phyloP scores from a whole-genome alignment of 2,888 invertebrate genomes.

The Oegoconia quadripuncta region DNA sequence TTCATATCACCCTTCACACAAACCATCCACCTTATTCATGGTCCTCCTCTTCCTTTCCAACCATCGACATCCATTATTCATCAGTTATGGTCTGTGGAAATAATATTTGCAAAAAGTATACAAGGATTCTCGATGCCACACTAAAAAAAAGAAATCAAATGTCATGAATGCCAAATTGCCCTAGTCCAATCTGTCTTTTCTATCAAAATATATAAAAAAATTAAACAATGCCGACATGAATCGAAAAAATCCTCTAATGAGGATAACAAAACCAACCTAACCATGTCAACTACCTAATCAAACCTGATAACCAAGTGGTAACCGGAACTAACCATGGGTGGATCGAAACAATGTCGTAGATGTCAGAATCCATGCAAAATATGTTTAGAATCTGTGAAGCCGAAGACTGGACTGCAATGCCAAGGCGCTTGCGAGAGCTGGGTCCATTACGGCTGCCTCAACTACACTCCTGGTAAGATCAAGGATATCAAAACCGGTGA shows the following conservation, averaged over 20 bases:
- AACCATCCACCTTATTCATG: no score
- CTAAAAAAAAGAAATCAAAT: not conserved
- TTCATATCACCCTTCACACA: no score
- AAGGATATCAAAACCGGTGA: conserved; percentile 54
- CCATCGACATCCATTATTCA: no score
- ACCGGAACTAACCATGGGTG: not conserved
- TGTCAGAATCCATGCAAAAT: conserved; percentile 59
- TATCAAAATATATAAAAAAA: not conserved
- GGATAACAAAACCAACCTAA: not conserved
- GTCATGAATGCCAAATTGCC: not conserved
- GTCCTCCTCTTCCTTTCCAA: no score
- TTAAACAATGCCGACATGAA: not conserved
- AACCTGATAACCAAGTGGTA: conserved; percentile 13
- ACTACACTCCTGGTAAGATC: conserved; percentile 61
- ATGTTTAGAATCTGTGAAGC: conserved; percentile 46
- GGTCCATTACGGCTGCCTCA: conserved; percentile 58
- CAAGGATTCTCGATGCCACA: no score
- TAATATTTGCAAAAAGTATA: no score
- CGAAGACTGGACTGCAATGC: conserved; percentile 55
- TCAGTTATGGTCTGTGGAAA: no score
- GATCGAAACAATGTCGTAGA: conserved; percentile 42
- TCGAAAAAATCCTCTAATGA: not conserved
- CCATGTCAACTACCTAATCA: conserved; percentile 4
- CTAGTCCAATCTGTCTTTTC: not conserved
- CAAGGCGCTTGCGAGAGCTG: conserved; percentile 56